Evolutionary conservation across 2,888 invertebrate genomes (phyloP).

Genomic region (Cephus nigrinus): DNA sequence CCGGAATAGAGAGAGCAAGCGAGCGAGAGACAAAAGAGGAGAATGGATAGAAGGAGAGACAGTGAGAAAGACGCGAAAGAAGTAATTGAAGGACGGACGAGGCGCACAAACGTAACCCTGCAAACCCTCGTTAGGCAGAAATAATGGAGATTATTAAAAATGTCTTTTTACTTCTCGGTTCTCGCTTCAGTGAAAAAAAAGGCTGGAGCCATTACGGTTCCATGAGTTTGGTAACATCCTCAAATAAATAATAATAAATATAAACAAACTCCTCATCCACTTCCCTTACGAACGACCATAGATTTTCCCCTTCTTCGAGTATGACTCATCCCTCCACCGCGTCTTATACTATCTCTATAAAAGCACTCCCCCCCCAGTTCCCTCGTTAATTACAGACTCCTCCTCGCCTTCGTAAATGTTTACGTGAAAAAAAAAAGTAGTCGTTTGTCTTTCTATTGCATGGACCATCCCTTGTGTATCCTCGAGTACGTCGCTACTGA

Average conservation of each 20-base stretch:
- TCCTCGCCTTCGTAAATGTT: too few species aligned
- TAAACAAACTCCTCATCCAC: conserved; percentile 20
- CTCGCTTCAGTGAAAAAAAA: background rate
- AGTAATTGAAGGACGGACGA: conserved; percentile 31
- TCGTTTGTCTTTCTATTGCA: too few species aligned
- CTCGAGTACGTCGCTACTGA: too few species aligned
- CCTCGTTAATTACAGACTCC: too few species aligned
- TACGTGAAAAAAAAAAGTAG: too few species aligned
- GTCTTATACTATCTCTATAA: too few species aligned
- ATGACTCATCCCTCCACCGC: background rate
- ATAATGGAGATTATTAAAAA: conserved; percentile 40
- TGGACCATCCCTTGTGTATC: too few species aligned
- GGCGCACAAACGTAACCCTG: conserved; percentile 17
- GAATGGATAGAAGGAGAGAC: background rate
- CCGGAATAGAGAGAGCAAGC: background rate
- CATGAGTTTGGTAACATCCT: conserved; percentile 32
- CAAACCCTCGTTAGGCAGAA: conserved; percentile 37
- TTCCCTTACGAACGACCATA: background rate
- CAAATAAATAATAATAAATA: conserved; percentile 40
- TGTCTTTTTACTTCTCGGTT: background rate
- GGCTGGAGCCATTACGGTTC: conserved; percentile 30
- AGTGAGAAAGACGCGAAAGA: conserved; percentile 14
- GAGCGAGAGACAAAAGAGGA: conserved; percentile 1
- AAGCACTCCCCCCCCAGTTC: too few species aligned
- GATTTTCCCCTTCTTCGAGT: background rate